Base-by-base conservation (phyloP, 2,797 vertebrate species). In the Syncerus caffer region DNA sequence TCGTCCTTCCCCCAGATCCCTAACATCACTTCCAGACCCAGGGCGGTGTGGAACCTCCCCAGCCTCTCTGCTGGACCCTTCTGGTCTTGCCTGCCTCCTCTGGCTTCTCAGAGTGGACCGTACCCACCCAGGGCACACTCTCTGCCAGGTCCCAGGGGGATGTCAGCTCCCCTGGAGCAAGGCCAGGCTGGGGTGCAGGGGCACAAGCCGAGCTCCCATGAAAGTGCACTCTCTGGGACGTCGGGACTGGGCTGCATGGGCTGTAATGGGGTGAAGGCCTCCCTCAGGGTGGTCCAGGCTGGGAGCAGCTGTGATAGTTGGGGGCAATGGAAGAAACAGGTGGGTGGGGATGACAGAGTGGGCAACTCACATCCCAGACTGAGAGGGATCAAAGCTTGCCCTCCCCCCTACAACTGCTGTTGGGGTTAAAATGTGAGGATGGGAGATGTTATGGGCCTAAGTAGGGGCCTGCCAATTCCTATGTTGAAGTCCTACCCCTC, bases 181-280 rank as follows among this genome's bases (percentile, higher is more conserved):
- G 4, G 45, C 38, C 45, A 31, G 60, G 80, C 57, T 25, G 0
- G 34, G 79, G 19, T 85, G 21, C 27, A 57, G 45, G 42, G 53
- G 17, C 51, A 2, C 4, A 0, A 1, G 8, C 27, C 0, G 0
- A 47, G 57, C 57, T 71, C 67, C 64, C 17, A 0, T 1, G 80
- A 31, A 4, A 13, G 45, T n/a, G 25, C 85, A 27, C 25, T 42
- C 12, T 31, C 17, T 53, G 2, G 64, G 58, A 45, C 4, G 12
- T 53, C 0, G 0, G 71, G 6, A 4, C 16, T 0, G 3, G 11
- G 6, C 17, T 19, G 0, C 1, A 2, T 34, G 11, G 42, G 25
- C 2, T 29, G 12, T 31, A 3, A 21, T 1, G 0, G 80, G 25
- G 21, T 17, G 25, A 50, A 12, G 45, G 51, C 42, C 62, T 71